phyloP scores from a whole-genome alignment of 2,113 vertebrate genomes.

The Petrocephalus microphthalmus region DNA sequence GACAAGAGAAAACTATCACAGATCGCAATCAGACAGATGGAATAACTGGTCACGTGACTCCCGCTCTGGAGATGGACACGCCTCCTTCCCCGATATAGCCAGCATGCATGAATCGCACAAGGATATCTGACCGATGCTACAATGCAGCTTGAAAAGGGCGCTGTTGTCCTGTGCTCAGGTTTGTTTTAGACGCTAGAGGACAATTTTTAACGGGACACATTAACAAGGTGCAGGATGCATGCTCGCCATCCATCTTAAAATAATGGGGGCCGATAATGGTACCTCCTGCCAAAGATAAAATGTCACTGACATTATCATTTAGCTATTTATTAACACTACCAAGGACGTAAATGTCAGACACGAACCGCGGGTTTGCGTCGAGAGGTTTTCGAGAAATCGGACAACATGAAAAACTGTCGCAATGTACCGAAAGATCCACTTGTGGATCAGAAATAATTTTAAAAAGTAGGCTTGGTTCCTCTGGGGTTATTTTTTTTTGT shows the following conservation, averaged over 20 bases:
- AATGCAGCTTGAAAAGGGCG: neutral
- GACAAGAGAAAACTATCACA: neutral
- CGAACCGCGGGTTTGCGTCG: constrained; percentile 22
- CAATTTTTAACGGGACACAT: constrained; percentile 1
- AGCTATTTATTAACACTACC: constrained; percentile 28
- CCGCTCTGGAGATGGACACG: neutral
- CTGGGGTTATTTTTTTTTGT: constrained; percentile 59
- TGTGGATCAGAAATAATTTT: constrained; percentile 21
- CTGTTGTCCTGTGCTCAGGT: neutral
- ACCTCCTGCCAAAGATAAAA: constrained; percentile 28
- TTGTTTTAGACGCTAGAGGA: constrained; percentile 7
- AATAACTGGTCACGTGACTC: neutral
- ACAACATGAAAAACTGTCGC: constrained; percentile 26
- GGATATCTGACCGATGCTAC: neutral
- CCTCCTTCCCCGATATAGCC: neutral
- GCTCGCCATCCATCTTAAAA: constrained; percentile 22
- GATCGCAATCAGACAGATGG: neutral
- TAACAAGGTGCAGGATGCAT: neutral
- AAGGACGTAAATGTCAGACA: constrained; percentile 41
- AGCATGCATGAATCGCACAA: neutral
- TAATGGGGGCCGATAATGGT: constrained; percentile 26
- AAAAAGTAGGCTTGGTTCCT: constrained; percentile 43
- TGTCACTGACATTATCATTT: constrained; percentile 26
- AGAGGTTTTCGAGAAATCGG: constrained; percentile 38
- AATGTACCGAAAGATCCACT: constrained; percentile 33